Evolutionary conservation across 2,797 vertebrate species (phyloP).

Genomic region (Manis crassicaudata): DNA sequence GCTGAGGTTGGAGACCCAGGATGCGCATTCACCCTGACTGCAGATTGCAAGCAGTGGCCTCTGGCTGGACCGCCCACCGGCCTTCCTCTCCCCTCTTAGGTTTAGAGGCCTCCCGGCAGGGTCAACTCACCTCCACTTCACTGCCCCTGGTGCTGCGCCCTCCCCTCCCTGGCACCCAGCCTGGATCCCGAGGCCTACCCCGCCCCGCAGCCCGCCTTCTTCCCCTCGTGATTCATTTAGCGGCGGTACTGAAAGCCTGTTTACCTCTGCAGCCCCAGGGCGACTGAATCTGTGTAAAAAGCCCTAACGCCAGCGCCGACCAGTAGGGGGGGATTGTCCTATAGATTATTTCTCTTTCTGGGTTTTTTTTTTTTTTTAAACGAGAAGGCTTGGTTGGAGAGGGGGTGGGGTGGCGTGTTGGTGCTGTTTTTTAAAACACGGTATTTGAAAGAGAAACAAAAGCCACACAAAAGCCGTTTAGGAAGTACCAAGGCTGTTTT

Average conservation of each 20-base stretch:
- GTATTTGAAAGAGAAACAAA: constrained; percentile 76
- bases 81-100: background rate
- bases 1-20: background rate
- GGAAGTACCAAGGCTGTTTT: constrained; percentile 56
- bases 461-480: constrained; percentile 60
- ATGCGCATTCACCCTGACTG: background rate
- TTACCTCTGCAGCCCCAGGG: constrained; percentile 63
- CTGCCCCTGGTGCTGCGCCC: constrained; percentile 70
- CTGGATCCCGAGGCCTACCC: constrained; percentile 51
- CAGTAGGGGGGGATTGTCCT: constrained; percentile 64
- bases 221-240: constrained; percentile 67
- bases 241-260: constrained; percentile 62
- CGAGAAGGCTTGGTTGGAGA: constrained; percentile 61
- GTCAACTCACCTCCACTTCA: background rate
- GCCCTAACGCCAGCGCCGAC: constrained; percentile 53
- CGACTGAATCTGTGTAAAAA: constrained; percentile 39
- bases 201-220: constrained; percentile 39
- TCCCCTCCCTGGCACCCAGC: constrained; percentile 70
- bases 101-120: background rate
- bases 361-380: constrained; percentile 55
- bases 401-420: constrained; percentile 71
- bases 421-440: constrained; percentile 79
- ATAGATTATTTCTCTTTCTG: constrained; percentile 69
- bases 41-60: background rate
- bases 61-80: background rate